Conservation (phyloP, 64 coral and sea anemone genomes). For the Actinia equina region DNA sequence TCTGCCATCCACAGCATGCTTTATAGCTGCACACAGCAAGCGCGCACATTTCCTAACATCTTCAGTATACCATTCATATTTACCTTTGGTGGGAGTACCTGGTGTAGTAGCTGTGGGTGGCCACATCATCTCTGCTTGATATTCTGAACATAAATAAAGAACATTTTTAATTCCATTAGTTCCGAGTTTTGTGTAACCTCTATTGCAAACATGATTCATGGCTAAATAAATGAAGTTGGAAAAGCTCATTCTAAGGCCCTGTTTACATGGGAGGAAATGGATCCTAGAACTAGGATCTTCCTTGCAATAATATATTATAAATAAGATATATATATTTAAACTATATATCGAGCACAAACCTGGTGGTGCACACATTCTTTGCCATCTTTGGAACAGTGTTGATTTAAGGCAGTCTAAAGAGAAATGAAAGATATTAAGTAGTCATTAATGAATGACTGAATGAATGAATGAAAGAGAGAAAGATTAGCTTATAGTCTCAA, state of each 20-base stretch:
- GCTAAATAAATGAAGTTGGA: too few species aligned
- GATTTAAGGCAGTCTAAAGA: constrained; percentile 95
- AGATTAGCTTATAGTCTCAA: not conserved
- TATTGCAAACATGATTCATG: too few species aligned
- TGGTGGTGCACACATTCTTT: constrained; percentile 90
- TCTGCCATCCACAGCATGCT: too few species aligned
- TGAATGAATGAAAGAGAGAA: too few species aligned
- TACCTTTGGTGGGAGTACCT: constrained; percentile 20
- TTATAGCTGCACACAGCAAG: too few species aligned
- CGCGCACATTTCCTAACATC: too few species aligned
- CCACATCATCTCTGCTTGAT: constrained; percentile 34
- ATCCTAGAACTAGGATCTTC: too few species aligned
- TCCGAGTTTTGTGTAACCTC: not conserved
- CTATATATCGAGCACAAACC: constrained; percentile 6
- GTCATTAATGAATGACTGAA: not conserved
- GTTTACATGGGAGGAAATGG: too few species aligned
- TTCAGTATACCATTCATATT: not conserved
- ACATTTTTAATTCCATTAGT: too few species aligned
- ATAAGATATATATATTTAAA: too few species aligned
- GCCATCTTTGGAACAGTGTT: constrained; percentile 96
- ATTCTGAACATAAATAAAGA: constrained; percentile 15
- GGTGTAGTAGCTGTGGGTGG: constrained; percentile 24
- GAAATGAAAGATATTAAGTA: not conserved
- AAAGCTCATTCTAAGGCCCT: too few species aligned
- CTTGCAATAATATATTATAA: too few species aligned